Evolutionary conservation across 2,797 vertebrate genomes (phyloP).

Genomic region (Rhodeus uyekii): DNA sequence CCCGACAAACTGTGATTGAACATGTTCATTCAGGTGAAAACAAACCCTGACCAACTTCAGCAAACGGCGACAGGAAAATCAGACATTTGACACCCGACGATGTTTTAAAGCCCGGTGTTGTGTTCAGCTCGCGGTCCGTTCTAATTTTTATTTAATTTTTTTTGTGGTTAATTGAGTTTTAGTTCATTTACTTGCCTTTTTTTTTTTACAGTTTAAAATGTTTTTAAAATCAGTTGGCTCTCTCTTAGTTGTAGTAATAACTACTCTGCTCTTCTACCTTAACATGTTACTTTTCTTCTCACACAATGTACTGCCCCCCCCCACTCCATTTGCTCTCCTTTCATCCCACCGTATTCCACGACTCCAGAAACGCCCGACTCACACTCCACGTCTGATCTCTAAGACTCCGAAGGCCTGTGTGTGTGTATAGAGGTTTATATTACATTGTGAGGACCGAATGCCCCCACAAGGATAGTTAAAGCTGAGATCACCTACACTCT

Average conservation of each 20-base stretch:
- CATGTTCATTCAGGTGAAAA: no score
- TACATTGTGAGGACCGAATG: no score
- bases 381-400: constrained; percentile 1
- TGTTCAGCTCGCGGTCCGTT: no score
- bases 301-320: neutral
- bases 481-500: no score
- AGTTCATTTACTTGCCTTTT: neutral
- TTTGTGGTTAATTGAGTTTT: neutral
- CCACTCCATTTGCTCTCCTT: constrained; percentile 1
- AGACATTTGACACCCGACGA: no score
- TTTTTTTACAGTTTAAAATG: neutral
- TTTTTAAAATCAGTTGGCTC: neutral
- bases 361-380: neutral
- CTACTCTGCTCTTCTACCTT: neutral
- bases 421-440: no score
- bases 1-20: no score
- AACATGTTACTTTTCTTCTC: neutral
- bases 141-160: no score
- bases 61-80: no score
- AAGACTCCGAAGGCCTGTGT: neutral
- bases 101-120: no score
- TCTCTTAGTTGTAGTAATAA: neutral
- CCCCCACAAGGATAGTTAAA: no score
- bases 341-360: constrained; percentile 1
- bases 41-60: no score